Evolutionary conservation across 2,113 vertebrate species (phyloP).

Genomic region (Butastur rufipennis): DNA sequence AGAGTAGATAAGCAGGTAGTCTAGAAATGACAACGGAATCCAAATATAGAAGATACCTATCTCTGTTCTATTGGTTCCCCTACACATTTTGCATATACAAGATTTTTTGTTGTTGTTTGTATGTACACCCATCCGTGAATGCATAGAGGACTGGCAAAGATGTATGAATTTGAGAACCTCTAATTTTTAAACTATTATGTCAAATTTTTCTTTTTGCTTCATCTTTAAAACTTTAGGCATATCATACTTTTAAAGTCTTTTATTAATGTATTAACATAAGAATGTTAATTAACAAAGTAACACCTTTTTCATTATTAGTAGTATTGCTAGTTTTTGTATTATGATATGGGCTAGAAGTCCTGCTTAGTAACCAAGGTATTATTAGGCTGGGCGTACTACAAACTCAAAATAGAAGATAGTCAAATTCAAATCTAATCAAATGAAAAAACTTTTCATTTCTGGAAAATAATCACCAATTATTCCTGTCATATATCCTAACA

Average conservation of each 20-base stretch:
- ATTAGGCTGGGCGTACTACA: not conserved
- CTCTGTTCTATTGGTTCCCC: not conserved
- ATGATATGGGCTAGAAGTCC: not conserved
- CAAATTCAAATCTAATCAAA: not conserved
- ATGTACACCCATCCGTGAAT: not conserved
- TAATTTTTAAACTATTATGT: not conserved
- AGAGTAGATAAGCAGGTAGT: not conserved
- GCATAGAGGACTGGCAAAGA: not conserved
- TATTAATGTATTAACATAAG: not conserved
- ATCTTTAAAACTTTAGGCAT: not conserved
- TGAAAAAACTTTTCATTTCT: not conserved
- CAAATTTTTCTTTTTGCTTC: not conserved
- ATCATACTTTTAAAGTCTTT: not conserved
- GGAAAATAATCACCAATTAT: not conserved
- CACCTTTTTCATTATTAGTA: not conserved
- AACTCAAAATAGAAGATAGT: not conserved
- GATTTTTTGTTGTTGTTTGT: not conserved
- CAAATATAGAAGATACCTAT: not conserved
- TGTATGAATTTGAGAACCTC: not conserved
- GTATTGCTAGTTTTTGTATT: not conserved
- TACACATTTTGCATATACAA: not conserved
- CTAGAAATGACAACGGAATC: not conserved
- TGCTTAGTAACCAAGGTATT: not conserved
- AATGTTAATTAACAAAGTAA: not conserved
- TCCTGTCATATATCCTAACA: fast-evolving